Evolutionary conservation across 92 coral and sea anemone species (phyloP), one percentile per base, ranked within the genome.

Genomic region (Porites cylindrica): DNA sequence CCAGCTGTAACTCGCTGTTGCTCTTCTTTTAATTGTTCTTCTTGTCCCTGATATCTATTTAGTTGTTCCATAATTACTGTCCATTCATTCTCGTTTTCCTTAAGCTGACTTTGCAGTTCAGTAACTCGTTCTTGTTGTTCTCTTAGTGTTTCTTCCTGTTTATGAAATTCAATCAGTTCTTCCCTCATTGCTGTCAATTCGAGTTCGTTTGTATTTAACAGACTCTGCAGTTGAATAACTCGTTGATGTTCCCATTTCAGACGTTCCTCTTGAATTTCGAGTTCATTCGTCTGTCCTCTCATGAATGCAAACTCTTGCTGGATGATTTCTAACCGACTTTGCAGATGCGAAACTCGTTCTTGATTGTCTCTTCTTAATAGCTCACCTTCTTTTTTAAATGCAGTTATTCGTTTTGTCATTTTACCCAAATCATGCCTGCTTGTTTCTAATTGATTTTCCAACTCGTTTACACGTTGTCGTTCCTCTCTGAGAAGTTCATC

Each of bases 181-280:
- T 18, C 24, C 8, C 10, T 65, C 26, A 7, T 17, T 10, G 10
- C 20, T n/a, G 69, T 18, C 24, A 65, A 7, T 1, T 65, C 69
- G n/a, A 18, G 69, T 18, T 65, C 10, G 7, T 18, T 43, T 51
- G 56, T 6, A 17, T n/a, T 38, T 17, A 72, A n/a, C 53, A 2
- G 76, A 6, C 76, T 43, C 19, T 72, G 76, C 76, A 72, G 20
- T 9, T 72, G 58, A 72, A 23, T 19, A 14, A n/a, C 60, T 54
- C 60, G 10, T 54, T 54, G 60, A 9, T 7, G 60, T 54, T 54
- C 60, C 24, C 8, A 3, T 64, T 6, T 17, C 7, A 64, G 8
- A 4, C 11, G 59, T 53, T 53, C 59, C 9, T 11, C 59, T 53
- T 17, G 68, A 4, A 2, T 20, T 64, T 2, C 23, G 24, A 64